A percentile compares a stretch with the other conserved stretches of the same genome.
These are phyloP conservation scores for Lacerta viridis DNA, from an alignment of 2,797 vertebrate species.

Conservation along the genomic window DNA sequence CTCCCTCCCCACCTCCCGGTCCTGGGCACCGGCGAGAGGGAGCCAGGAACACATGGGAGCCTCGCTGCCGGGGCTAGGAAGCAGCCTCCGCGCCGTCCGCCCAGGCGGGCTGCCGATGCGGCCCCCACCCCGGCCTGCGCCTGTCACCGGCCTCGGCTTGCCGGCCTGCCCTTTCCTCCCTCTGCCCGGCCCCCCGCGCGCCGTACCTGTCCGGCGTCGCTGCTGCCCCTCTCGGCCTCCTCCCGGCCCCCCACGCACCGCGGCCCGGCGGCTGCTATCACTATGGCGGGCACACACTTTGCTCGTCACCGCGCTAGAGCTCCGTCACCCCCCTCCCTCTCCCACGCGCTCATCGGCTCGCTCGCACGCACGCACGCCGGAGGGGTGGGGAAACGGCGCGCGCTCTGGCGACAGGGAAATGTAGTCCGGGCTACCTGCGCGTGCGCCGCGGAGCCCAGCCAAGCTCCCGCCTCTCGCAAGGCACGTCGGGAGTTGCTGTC, in stretches of 20 bases:
- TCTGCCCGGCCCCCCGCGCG: too few relatives aligned
- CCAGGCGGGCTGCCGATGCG: background rate
- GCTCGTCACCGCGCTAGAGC: slow-evolving; percentile 72
- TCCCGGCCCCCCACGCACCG: slow-evolving; percentile 73
- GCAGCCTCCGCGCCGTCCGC: background rate
- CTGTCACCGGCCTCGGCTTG: background rate
- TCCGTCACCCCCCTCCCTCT: slow-evolving; percentile 40
- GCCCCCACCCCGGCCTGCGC: background rate
- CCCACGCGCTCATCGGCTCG: background rate
- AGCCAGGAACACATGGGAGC: slow-evolving; percentile 19
- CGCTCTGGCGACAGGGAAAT: slow-evolving; percentile 58
- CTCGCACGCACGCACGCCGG: fast-evolving
- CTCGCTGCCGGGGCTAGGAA: background rate
- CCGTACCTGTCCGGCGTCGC: background rate
- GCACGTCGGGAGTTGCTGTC: slow-evolving; percentile 66
- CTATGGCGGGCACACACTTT: slow-evolving; percentile 80
- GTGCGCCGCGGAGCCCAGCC: background rate
- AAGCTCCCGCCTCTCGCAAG: background rate
- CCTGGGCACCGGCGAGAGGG: background rate
- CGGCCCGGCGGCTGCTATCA: slow-evolving; percentile 74
- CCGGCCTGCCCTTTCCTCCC: background rate
- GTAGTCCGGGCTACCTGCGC: slow-evolving; percentile 50
- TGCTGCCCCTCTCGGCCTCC: slow-evolving; percentile 35
- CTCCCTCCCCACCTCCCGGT: background rate
- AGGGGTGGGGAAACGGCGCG: fast-evolving